These are phyloP conservation scores for Saimiri boliviensis DNA, from an alignment of 2,113 vertebrate species.

Conservation along the genomic window DNA sequence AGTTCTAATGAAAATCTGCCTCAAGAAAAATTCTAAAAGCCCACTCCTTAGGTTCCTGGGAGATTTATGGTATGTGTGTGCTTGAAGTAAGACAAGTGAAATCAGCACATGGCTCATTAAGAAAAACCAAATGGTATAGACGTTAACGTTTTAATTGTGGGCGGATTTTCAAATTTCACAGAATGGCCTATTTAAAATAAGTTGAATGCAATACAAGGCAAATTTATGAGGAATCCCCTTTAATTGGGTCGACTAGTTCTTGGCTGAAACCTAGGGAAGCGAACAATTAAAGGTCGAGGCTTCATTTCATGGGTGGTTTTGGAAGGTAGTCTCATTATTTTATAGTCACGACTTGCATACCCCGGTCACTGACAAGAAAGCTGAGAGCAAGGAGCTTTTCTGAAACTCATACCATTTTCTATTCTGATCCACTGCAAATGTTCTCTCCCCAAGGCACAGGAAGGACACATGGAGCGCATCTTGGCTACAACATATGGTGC, in stretches of 20 bases:
- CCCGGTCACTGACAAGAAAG: conserved; percentile 25
- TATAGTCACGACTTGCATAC: conserved; percentile 12
- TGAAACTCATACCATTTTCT: conserved; percentile 58
- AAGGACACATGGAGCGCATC: conserved; percentile 80
- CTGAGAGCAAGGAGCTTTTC: conserved; percentile 48
- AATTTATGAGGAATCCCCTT: not conserved
- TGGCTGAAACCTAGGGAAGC: not conserved
- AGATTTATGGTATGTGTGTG: conserved; percentile 40
- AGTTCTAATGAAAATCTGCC: conserved; percentile 51
- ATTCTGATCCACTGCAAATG: conserved; percentile 81
- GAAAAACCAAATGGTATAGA: conserved; percentile 72
- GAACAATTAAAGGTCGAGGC: not conserved
- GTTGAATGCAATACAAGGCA: conserved; percentile 14
- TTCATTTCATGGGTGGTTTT: conserved; percentile 6
- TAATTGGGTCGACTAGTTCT: conserved; percentile 31
- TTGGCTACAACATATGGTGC: conserved; percentile 82
- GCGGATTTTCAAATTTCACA: conserved; percentile 41
- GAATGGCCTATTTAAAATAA: conserved; percentile 59
- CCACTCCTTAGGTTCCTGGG: conserved; percentile 30
- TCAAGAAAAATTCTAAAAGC: conserved; percentile 20
- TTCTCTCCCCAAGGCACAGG: conserved; percentile 76
- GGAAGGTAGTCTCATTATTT: not conserved
- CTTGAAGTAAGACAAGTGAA: conserved; percentile 60
- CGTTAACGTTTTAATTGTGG: conserved; percentile 65
- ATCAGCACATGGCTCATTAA: conserved; percentile 64